Base-by-base conservation (phyloP, 1,140 invertebrate genomes). In the Conopomorpha cramerella region DNA sequence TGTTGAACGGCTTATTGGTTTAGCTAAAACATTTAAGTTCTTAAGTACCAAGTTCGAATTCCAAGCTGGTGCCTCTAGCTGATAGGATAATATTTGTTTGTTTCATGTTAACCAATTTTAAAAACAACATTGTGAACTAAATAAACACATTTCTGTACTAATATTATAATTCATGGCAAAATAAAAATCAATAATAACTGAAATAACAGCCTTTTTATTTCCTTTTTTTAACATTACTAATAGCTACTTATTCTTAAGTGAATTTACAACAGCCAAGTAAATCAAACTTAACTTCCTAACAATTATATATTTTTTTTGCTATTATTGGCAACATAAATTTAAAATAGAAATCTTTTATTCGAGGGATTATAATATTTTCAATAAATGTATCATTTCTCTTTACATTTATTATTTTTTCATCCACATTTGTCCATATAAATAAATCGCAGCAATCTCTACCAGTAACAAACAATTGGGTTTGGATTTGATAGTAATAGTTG, bases 31-130 rank as follows among this genome's bases (percentile, higher is more conserved):
- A 26, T 35, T 26, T 26, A 35, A 35, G 25, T 14, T 35, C 8
- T 26, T 35, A 2, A 27, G 19, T 27, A 4, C 6, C 19, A 25
- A 26, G 13, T 26, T 26, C n/a, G 11, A 6, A 13, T 7, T 35
- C 25, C 2, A 27, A 25, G 7, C 16, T 35, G 13, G 34, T 26
- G 8, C 34, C 3, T 7, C 19, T 35, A 14, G 34, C 2, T 13
- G 25, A 26, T 14, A 25, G 34, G 13, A 27, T 35, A 13, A 35
- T 35, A 35, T 35, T 35, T 35, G 34, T 35, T 4, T 35, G 34
- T 26, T 35, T 35, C 19, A 35, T 35, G 34, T 26, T 35, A 13
- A 26, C 18, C 8, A 25, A 35, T 35, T 35, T 35, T 12, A 35
- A 15, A 26, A 26, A 16, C 8, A 35, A 29, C 15, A 30, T n/a